Percentiles rank a stretch among this genome's conserved stretches.
phyloP scores from a whole-genome alignment of 2,888 invertebrate species.

The Tupiocoris notatus region DNA sequence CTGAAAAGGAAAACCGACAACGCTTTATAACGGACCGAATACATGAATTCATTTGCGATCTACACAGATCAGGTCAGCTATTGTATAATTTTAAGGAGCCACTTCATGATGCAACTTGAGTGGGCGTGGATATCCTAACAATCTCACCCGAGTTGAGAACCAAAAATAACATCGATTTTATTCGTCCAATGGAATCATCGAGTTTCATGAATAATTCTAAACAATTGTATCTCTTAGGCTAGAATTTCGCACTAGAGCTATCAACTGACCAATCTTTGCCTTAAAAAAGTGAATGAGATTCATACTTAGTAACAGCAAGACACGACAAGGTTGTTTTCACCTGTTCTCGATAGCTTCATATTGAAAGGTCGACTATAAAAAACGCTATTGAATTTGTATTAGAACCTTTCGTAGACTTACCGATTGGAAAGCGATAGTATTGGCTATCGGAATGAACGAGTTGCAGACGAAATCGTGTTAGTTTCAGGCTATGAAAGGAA shows the following conservation, averaged over 20 bases:
- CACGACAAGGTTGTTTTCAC: neutral
- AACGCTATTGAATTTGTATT: neutral
- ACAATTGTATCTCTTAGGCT: no score
- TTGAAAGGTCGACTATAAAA: neutral
- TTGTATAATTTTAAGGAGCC: conserved; percentile 20
- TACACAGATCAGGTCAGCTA: neutral
- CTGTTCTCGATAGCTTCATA: neutral
- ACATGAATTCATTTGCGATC: conserved; percentile 34
- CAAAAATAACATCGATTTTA: no score
- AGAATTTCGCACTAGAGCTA: no score
- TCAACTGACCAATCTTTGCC: no score
- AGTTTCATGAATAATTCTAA: no score
- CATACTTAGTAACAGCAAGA: no score
- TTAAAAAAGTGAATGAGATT: no score
- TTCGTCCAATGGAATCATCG: no score
- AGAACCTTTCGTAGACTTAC: neutral
- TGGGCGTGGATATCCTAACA: conserved; percentile 5
- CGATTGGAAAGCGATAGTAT: neutral
- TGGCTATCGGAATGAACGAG: neutral
- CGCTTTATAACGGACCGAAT: neutral
- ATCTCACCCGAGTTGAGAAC: no score
- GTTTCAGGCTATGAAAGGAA: neutral
- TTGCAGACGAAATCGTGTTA: neutral
- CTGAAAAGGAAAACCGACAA: neutral
- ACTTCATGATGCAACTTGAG: conserved; percentile 29